Percentiles rank a stretch among this genome's conserved stretches.
Conservation (phyloP, 92 coral and sea anemone genomes). For the Epizoanthus rinbou region DNA sequence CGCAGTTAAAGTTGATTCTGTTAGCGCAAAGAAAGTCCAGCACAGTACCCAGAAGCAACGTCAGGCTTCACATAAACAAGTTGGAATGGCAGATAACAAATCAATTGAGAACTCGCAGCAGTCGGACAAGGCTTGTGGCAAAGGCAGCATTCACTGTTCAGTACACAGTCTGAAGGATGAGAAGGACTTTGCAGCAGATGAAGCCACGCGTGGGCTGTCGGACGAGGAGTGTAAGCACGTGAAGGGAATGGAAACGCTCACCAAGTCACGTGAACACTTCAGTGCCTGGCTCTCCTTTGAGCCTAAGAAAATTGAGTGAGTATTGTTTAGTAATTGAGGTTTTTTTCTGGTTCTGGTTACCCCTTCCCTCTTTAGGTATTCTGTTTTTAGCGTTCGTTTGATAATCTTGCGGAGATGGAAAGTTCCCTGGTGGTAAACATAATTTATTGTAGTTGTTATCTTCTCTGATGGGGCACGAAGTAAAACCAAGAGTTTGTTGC, state of each 20-base stretch:
- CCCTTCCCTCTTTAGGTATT: too few relatives aligned
- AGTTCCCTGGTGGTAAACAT: too few relatives aligned
- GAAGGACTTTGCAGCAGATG: slow-evolving; percentile 22
- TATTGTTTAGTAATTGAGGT: not conserved
- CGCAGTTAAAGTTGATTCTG: not conserved
- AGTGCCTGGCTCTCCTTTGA: slow-evolving; percentile 78
- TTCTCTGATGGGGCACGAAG: too few relatives aligned
- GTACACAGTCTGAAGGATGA: not conserved
- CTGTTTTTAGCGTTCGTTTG: too few relatives aligned
- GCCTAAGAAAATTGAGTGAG: slow-evolving; percentile 84
- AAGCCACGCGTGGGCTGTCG: slow-evolving; percentile 47
- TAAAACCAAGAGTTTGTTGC: too few relatives aligned
- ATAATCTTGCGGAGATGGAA: too few relatives aligned
- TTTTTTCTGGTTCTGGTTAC: too few relatives aligned
- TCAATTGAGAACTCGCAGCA: not conserved
- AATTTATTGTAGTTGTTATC: too few relatives aligned
- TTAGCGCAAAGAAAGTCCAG: not conserved
- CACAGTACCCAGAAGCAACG: not conserved
- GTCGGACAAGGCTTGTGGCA: slow-evolving; percentile 4
- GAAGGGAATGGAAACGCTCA: slow-evolving; percentile 55
- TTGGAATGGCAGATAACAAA: not conserved
- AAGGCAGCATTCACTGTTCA: not conserved
- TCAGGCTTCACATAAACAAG: not conserved
- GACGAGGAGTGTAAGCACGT: slow-evolving; percentile 63
- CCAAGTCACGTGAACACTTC: slow-evolving; percentile 55